Conservation (phyloP, 2,113 vertebrate genomes). For the Psilopogon haemacephalus region DNA sequence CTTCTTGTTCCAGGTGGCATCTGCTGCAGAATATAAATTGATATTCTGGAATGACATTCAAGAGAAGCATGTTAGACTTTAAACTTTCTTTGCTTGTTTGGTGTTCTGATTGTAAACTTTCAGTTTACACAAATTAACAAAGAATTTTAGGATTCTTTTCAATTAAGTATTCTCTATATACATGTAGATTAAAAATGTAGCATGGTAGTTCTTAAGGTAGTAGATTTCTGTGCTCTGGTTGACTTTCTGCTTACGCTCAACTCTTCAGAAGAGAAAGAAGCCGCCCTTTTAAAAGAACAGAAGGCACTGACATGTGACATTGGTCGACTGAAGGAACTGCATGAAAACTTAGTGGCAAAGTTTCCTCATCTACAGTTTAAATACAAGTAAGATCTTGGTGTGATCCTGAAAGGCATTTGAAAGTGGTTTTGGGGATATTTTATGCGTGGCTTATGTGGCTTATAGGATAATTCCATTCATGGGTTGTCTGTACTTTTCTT, state of each 20-base stretch:
- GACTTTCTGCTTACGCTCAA: background rate
- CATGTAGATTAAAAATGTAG: background rate
- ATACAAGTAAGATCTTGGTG: constrained; percentile 82
- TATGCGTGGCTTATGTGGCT: background rate
- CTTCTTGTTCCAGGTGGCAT: background rate
- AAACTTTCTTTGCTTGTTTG: background rate
- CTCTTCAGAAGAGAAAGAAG: constrained; percentile 85
- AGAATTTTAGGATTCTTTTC: background rate
- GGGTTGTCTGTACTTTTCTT: background rate
- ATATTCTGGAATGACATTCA: background rate
- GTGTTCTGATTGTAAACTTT: background rate
- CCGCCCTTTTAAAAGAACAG: constrained; percentile 79
- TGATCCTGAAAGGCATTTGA: background rate
- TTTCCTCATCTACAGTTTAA: constrained; percentile 89
- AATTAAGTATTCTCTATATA: background rate
- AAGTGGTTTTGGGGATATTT: background rate
- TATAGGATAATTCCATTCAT: background rate
- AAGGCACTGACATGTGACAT: constrained; percentile 77
- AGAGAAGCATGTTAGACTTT: background rate
- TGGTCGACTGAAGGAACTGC: constrained; percentile 75
- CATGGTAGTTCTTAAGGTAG: background rate
- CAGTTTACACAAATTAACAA: background rate
- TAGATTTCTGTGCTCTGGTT: background rate
- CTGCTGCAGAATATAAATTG: background rate
- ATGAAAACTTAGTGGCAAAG: constrained; percentile 82